These are phyloP conservation scores for Gymnoscelis rufifasciata DNA, from an alignment of 2,888 invertebrate genomes.

Conservation along the genomic window DNA sequence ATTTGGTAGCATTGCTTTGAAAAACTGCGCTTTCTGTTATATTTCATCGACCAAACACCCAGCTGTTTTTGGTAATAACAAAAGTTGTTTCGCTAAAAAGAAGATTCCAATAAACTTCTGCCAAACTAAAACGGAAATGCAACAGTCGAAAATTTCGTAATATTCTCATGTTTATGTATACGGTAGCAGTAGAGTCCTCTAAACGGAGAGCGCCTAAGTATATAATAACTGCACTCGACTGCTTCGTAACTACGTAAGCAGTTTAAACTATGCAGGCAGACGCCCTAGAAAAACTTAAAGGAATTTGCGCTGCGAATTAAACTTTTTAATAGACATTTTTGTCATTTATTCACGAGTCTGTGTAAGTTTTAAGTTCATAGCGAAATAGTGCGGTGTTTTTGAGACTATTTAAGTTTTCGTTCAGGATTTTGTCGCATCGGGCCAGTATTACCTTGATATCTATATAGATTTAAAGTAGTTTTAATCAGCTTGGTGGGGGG, in stretches of 20 bases:
- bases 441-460: too few species aligned
- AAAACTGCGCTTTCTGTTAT: not conserved
- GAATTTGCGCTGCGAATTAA: conserved; percentile 40
- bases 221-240: conserved; percentile 43
- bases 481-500: not conserved
- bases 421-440: too few species aligned
- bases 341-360: conserved; percentile 24
- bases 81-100: too few species aligned
- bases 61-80: too few species aligned
- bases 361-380: conserved; percentile 19
- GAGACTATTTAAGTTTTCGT: conserved; percentile 12
- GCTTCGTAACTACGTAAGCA: conserved; percentile 31
- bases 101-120: too few species aligned
- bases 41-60: too few species aligned
- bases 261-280: conserved; percentile 37
- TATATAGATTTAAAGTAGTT: too few species aligned
- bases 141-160: not conserved
- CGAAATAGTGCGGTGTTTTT: conserved; percentile 15
- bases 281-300: conserved; percentile 29
- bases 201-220: conserved; percentile 31
- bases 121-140: not conserved
- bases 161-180: not conserved
- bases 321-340: conserved; percentile 34
- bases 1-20: not conserved
- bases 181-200: not conserved